Conservation (phyloP, 2,888 invertebrate genomes). For the Falcaria lacertinaria region DNA sequence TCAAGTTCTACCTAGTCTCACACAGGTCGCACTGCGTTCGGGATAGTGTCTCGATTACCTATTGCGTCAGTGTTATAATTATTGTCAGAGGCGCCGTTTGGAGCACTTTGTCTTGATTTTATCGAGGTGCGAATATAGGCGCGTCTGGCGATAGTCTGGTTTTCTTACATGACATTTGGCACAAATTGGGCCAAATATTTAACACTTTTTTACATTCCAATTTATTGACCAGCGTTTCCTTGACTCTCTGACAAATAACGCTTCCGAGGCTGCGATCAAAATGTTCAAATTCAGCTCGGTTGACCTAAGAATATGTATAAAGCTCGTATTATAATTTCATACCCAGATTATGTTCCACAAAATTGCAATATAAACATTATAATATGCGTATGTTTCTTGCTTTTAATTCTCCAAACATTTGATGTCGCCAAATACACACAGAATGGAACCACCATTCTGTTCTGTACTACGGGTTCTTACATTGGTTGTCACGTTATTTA, state of each 20-base stretch:
- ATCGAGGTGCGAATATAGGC: conserved; percentile 21
- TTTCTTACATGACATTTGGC: conserved; percentile 28
- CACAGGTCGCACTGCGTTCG: conserved; percentile 9
- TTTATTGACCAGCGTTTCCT: too few relatives aligned
- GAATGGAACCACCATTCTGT: not conserved
- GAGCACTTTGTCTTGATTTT: conserved; percentile 22
- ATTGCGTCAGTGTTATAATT: conserved; percentile 36
- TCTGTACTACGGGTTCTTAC: not conserved
- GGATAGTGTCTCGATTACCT: conserved; percentile 30
- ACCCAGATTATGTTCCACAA: too few relatives aligned
- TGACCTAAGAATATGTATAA: too few relatives aligned
- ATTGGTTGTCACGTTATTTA: conserved; percentile 17
- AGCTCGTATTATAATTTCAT: too few relatives aligned
- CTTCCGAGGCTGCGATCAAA: too few relatives aligned
- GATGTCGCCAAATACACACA: too few relatives aligned
- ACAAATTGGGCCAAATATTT: conserved; percentile 21
- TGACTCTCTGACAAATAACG: too few relatives aligned
- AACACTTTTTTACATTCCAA: conserved; percentile 15
- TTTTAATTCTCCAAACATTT: conserved; percentile 11
- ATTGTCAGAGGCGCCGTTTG: conserved; percentile 25
- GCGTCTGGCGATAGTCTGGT: conserved; percentile 43
- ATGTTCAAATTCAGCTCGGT: too few relatives aligned
- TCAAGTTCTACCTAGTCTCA: conserved; percentile 12
- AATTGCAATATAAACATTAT: too few relatives aligned
- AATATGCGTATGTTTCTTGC: conserved; percentile 5